Conservation (phyloP, 2,888 invertebrate species). For the Monopis laevigella region DNA sequence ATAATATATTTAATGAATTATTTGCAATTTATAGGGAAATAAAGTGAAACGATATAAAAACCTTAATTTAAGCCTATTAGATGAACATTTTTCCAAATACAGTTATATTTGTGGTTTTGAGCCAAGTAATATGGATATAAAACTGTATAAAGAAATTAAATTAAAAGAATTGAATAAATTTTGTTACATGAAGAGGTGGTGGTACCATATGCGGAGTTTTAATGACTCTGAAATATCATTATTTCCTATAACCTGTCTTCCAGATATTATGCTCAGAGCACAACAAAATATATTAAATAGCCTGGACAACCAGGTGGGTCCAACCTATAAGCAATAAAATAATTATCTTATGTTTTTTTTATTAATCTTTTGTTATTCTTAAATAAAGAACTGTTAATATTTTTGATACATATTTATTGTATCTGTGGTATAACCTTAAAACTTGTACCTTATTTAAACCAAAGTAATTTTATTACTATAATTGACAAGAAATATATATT, state of each 20-base stretch:
- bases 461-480: no score
- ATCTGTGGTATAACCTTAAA: no score
- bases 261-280: constrained; percentile 27
- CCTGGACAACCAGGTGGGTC: constrained; percentile 43
- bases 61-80: constrained; percentile 22
- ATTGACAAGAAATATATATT: no score
- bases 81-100: constrained; percentile 54
- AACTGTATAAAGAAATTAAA: constrained; percentile 39
- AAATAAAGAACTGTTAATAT: no score
- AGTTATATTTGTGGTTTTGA: constrained; percentile 68
- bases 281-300: constrained; percentile 28
- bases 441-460: no score
- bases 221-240: constrained; percentile 50
- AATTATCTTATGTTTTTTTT: no score
- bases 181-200: constrained; percentile 67
- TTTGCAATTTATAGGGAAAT: no score
- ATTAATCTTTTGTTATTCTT: no score
- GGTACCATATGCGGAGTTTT: constrained; percentile 70
- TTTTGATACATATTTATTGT: no score
- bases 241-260: constrained; percentile 39
- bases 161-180: constrained; percentile 42
- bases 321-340: no score
- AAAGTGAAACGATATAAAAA: no score
- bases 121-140: constrained; percentile 60
- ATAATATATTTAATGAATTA: not conserved